A percentile compares a stretch with the other conserved stretches of the same genome.
These are phyloP conservation scores for Caerostris darwini DNA, from an alignment of 1,140 invertebrate genomes.

Conservation along the genomic window DNA sequence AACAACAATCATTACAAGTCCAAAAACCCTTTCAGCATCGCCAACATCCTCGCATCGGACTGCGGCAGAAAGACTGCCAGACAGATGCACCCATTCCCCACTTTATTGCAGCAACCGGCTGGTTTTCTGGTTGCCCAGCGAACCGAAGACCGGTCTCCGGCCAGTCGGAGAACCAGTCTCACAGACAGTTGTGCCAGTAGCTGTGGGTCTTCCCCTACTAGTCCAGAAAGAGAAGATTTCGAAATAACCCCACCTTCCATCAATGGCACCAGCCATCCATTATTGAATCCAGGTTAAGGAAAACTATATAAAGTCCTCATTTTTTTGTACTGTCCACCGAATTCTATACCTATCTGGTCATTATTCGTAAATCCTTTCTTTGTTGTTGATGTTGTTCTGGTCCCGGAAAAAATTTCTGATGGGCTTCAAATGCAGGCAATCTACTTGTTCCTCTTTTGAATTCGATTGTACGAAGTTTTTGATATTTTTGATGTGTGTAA, in stretches of 20 bases:
- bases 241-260: not conserved
- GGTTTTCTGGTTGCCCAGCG: slow-evolving; percentile 66
- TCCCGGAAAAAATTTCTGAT: not conserved
- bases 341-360: slow-evolving; percentile 64
- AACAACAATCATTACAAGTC: not conserved
- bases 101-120: slow-evolving; percentile 62
- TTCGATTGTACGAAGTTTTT: not conserved
- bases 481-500: not conserved
- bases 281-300: slow-evolving; percentile 62
- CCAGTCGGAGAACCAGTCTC: slow-evolving; percentile 35
- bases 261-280: not conserved
- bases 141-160: not conserved
- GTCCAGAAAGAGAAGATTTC: slow-evolving; percentile 55
- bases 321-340: not conserved
- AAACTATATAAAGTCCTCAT: not conserved
- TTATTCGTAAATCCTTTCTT: slow-evolving; percentile 15
- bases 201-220: slow-evolving; percentile 37
- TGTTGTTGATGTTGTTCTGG: not conserved
- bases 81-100: not conserved
- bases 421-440: not conserved
- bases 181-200: slow-evolving; percentile 70
- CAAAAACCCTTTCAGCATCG: slow-evolving; percentile 74
- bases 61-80: not conserved
- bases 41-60: slow-evolving; percentile 71
- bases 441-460: slow-evolving; percentile 5